phyloP scores from a whole-genome alignment of 2,113 vertebrate species.

The Corydoras sp. region DNA sequence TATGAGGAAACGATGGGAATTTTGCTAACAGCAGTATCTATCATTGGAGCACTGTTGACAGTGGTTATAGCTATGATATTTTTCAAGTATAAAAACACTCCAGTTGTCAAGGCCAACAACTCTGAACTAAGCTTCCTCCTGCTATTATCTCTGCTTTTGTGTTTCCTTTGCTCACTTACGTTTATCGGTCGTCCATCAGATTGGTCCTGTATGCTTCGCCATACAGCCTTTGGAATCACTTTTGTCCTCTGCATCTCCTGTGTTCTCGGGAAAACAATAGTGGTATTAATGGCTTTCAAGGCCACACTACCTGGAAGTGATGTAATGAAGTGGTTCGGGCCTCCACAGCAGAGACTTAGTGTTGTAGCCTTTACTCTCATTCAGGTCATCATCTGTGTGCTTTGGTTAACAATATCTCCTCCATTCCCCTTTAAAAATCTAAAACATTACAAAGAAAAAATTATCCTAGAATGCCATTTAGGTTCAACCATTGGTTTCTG shows the following conservation, averaged over 20 bases:
- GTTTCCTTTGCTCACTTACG: conserved; percentile 29
- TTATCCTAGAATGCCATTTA: conserved; percentile 59
- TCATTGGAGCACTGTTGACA: conserved; percentile 30
- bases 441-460: conserved; percentile 51
- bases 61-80: conserved; percentile 28
- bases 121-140: conserved; percentile 36
- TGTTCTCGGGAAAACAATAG: conserved; percentile 65
- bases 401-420: conserved; percentile 57
- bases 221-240: conserved; percentile 32
- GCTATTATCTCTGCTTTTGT: conserved; percentile 26
- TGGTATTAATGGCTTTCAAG: conserved; percentile 66
- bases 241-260: conserved; percentile 32
- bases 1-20: conserved; percentile 46
- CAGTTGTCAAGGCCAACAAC: conserved; percentile 40
- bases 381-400: conserved; percentile 55
- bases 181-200: conserved; percentile 17
- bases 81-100: conserved; percentile 38
- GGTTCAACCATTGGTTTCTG: conserved; percentile 60
- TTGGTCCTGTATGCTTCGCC: conserved; percentile 24
- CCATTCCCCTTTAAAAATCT: conserved; percentile 59
- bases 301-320: conserved; percentile 60
- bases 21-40: conserved; percentile 29
- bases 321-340: conserved; percentile 64
- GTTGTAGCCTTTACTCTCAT: conserved; percentile 54
- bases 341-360: conserved; percentile 57